phyloP scores from a whole-genome alignment of 2,888 invertebrate genomes.

The Drosophila percnosoma region DNA sequence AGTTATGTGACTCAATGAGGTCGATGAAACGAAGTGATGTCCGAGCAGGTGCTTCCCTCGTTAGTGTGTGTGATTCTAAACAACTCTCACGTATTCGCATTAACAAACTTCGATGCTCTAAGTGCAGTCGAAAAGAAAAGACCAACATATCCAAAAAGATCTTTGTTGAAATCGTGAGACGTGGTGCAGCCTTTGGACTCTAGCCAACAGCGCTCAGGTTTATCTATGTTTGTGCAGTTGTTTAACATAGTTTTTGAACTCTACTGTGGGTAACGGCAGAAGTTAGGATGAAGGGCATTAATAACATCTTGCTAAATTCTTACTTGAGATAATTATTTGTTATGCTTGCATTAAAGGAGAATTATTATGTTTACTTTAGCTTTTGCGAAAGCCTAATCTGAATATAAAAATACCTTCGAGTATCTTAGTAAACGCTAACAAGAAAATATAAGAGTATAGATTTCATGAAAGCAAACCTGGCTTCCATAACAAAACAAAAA shows the following conservation, averaged over 20 bases:
- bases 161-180: constrained; percentile 4
- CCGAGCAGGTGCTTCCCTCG: constrained; percentile 18
- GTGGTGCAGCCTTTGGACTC: constrained; percentile 12
- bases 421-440: background rate
- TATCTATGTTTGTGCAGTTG: constrained; percentile 64
- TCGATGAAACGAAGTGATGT: constrained; percentile 11
- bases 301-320: constrained; percentile 21
- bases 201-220: constrained; percentile 30
- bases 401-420: background rate
- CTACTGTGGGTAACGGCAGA: background rate
- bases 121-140: constrained; percentile 71
- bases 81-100: constrained; percentile 74
- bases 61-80: constrained; percentile 43
- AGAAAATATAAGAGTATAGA: background rate
- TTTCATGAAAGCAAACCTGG: background rate
- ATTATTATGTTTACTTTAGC: background rate
- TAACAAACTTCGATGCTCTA: constrained; percentile 74
- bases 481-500: background rate
- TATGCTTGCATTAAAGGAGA: constrained; percentile 17
- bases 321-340: constrained; percentile 37
- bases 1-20: constrained; percentile 15
- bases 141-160: constrained; percentile 31
- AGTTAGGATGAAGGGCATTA: constrained; percentile 12
- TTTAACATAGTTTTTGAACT: constrained; percentile 24
- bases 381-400: background rate